Conservation (phyloP, 1,140 invertebrate genomes). For the Chlorops oryzae region DNA sequence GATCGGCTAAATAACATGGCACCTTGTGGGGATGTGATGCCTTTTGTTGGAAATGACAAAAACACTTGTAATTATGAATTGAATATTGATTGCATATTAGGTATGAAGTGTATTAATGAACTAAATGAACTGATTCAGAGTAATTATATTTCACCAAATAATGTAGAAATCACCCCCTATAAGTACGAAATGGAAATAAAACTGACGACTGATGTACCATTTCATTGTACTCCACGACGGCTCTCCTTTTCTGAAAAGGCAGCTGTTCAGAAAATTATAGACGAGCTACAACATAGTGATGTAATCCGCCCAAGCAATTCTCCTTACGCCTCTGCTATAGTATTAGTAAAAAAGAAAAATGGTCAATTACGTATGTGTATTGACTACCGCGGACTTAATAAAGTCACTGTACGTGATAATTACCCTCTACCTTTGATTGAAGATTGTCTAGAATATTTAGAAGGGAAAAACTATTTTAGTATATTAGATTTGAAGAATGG, state of each 20-base stretch:
- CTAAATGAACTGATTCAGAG: no score
- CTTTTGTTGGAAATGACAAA: no score
- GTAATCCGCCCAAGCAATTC: slow-evolving; percentile 22
- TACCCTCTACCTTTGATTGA: slow-evolving; percentile 48
- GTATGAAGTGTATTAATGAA: no score
- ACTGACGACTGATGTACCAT: slow-evolving; percentile 6
- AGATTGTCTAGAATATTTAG: slow-evolving; percentile 33
- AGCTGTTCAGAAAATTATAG: slow-evolving; percentile 9
- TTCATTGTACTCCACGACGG: slow-evolving; percentile 8
- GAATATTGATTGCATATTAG: no score
- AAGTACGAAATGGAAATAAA: slow-evolving; percentile 14
- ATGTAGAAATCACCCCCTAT: no score
- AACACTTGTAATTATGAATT: no score
- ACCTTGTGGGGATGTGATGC: no score
- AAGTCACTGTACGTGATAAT: slow-evolving; percentile 12
- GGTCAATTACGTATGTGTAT: slow-evolving; percentile 24
- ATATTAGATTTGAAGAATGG: slow-evolving; percentile 23
- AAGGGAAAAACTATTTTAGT: slow-evolving; percentile 23
- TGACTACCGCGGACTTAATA: slow-evolving; percentile 38
- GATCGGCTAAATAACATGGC: no score
- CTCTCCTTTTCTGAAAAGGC: slow-evolving; percentile 3
- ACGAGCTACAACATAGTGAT: slow-evolving; percentile 15
- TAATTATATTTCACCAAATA: no score
- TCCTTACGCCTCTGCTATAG: slow-evolving; percentile 21
- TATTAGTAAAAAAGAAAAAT: slow-evolving; percentile 31